Evolutionary conservation across 2,797 vertebrate genomes (phyloP).

Genomic region (Tragelaphus eurycerus): DNA sequence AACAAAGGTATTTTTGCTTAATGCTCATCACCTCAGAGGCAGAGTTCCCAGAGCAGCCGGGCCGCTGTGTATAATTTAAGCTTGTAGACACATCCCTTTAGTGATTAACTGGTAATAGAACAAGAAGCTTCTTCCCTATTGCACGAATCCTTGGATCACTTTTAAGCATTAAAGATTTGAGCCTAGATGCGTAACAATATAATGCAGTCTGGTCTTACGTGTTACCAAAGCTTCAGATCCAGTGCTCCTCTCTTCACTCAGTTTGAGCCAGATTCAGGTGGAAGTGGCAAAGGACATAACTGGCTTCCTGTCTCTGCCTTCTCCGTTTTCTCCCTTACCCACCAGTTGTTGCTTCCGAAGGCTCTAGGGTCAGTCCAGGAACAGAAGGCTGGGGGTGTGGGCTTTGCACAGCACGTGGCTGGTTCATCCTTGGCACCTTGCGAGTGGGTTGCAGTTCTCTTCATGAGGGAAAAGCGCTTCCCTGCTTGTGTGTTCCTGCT

Average conservation of each 20-base stretch:
- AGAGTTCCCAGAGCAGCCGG: neutral
- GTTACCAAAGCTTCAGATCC: neutral
- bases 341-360: neutral
- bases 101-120: neutral
- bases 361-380: neutral
- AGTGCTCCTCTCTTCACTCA: neutral
- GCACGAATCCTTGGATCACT: fast-evolving
- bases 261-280: neutral
- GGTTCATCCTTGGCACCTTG: fast-evolving
- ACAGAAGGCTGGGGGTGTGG: neutral
- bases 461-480: neutral
- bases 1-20: neutral
- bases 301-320: neutral
- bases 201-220: neutral
- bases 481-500: neutral
- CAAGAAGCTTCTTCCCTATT: neutral
- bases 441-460: neutral
- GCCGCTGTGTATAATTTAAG: too few relatives aligned
- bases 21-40: neutral
- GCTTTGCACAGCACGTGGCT: neutral
- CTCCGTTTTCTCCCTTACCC: neutral
- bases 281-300: neutral
- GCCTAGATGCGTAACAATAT: neutral
- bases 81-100: neutral
- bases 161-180: neutral